A percentile compares a stretch with the other conserved stretches of the same genome.
These are phyloP conservation scores for Manis pentadactyla DNA, from an alignment of 2,797 vertebrate genomes.

Conservation along the genomic window DNA sequence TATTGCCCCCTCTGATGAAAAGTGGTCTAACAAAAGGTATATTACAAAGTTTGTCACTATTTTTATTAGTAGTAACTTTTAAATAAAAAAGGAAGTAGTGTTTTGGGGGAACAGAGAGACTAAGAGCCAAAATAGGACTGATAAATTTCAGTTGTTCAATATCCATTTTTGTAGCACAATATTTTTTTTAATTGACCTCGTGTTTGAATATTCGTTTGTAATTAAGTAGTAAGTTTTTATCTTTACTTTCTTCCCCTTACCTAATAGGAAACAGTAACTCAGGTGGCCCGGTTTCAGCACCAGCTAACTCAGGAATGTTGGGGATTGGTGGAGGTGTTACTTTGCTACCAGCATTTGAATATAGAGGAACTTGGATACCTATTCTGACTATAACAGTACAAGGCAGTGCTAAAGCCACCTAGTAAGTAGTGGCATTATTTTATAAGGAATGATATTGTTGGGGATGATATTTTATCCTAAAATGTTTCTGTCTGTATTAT, in stretches of 20 bases:
- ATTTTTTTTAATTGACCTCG: background rate
- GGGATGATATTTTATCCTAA: constrained; percentile 45
- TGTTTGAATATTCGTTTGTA: constrained; percentile 26
- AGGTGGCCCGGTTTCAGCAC: constrained; percentile 88
- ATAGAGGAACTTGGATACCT: constrained; percentile 98
- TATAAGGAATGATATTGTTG: background rate
- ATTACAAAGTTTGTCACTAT: background rate
- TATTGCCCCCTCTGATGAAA: constrained; percentile 38
- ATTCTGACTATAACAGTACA: constrained; percentile 96
- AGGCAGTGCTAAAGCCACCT: constrained; percentile 98
- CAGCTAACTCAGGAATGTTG: constrained; percentile 90
- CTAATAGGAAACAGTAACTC: constrained; percentile 87
- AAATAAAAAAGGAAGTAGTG: background rate
- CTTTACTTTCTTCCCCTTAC: constrained; percentile 46
- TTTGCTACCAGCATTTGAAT: constrained; percentile 97
- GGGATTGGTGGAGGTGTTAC: constrained; percentile 90
- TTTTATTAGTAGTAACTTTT: constrained; percentile 49
- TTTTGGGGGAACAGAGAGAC: background rate
- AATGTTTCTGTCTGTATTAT: background rate
- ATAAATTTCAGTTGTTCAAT: background rate
- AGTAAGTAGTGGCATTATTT: constrained; percentile 90
- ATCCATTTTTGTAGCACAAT: background rate
- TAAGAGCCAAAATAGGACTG: background rate
- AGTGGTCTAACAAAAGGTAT: background rate
- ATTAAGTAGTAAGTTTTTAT: constrained; percentile 4